Evolutionary conservation across 2,888 invertebrate species (phyloP), one percentile per base, ranked within the genome.

Genomic region (Galerucella nymphaeae): DNA sequence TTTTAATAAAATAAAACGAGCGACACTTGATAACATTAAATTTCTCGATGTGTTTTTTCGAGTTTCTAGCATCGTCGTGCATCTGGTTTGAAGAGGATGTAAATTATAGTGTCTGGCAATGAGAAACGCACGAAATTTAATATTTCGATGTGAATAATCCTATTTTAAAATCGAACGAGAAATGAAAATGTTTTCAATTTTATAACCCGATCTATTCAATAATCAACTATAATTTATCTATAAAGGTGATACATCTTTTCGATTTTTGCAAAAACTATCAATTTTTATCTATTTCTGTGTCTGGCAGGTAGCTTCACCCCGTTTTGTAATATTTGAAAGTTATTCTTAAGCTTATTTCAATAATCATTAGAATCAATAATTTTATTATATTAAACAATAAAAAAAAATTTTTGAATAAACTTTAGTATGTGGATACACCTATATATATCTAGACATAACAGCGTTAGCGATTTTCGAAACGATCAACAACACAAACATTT

Each of bases 31-130:
- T 59, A 55, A 30, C 41, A 65, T 48, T 66, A 41, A 20, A 30
- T 62, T 70, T 53, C 65, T n/a, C 65, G 65, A 59, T 38, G 41
- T 58, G 57, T 64, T 68, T 68, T 59, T 58, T 57, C 67, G 57
- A 48, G 45, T 65, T 48, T 63, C 62, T 41, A 53, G 70, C 14
- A 20, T 13, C 30, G 63, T 58, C 67, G 65, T 74, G 71, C 76
- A 76, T 76, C 74, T 76, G 76, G 71, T 74, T 73, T 76, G 72
- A 72, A 76, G 74, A 74, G 76, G 66, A 70, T 71, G 57, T 74
- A 64, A 76, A 57, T 76, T 74, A 76, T 70, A 63, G 69, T 50
- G 70, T 73, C 73, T 73, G 73, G 73, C 65, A 45, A 20, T 30
- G 41, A 61, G 53, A 66, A 70, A 73, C 70, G 65, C 61, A 66